These are phyloP conservation scores for Tamias sibiricus DNA, from an alignment of 2,113 vertebrate genomes.

Conservation along the genomic window DNA sequence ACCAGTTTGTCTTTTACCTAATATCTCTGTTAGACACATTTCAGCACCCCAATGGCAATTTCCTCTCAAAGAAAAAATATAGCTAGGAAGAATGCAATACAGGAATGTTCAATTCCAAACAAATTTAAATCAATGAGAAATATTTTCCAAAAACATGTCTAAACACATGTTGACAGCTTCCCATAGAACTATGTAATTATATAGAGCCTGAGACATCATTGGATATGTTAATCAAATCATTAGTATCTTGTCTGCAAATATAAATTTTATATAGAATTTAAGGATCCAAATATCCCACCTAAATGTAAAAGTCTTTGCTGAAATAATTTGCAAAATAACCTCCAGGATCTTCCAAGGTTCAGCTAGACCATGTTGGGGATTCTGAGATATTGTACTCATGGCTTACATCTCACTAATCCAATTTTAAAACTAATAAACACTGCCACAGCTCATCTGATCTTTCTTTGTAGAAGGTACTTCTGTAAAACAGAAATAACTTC, in stretches of 20 bases:
- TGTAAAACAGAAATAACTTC: not conserved
- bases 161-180: not conserved
- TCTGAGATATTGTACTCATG: not conserved
- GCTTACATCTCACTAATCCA: not conserved
- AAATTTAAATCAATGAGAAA: not conserved
- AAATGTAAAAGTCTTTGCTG: not conserved
- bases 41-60: not conserved
- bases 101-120: not conserved
- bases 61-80: not conserved
- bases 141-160: not conserved
- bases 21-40: not conserved
- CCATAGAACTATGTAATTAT: not conserved
- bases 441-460: not conserved
- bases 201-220: not conserved
- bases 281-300: not conserved
- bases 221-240: not conserved
- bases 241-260: not conserved
- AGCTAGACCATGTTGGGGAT: not conserved
- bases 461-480: not conserved
- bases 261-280: not conserved
- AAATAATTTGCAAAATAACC: not conserved
- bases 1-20: not conserved
- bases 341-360: not conserved
- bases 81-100: not conserved
- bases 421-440: not conserved